phyloP scores from a whole-genome alignment of 2,888 invertebrate genomes.

The Orthosia gracilis region DNA sequence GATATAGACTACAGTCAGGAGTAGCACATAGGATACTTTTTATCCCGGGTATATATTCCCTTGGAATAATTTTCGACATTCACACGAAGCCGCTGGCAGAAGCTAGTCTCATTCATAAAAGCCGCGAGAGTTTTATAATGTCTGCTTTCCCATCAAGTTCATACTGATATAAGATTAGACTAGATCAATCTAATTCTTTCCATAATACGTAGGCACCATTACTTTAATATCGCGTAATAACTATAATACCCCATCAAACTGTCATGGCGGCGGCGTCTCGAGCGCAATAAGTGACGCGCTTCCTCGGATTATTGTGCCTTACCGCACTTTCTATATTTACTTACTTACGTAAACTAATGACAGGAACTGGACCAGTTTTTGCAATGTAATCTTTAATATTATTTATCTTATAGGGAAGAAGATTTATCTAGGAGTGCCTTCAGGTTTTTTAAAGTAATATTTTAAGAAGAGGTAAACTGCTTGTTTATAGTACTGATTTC shows the following conservation, averaged over 20 bases:
- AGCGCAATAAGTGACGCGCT: constrained; percentile 38
- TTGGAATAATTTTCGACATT: too few relatives aligned
- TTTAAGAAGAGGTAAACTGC: too few relatives aligned
- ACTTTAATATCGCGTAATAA: constrained; percentile 21
- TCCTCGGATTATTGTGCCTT: constrained; percentile 44
- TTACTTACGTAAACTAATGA: constrained; percentile 57
- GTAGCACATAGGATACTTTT: too few relatives aligned
- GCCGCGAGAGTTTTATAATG: too few relatives aligned
- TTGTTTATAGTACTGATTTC: too few relatives aligned
- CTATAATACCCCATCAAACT: constrained; percentile 18
- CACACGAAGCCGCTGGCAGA: too few relatives aligned
- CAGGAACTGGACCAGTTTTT: constrained; percentile 48
- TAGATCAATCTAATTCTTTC: neutral
- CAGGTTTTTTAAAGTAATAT: neutral
- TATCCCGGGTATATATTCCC: too few relatives aligned
- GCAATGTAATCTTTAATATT: constrained; percentile 37
- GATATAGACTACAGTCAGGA: too few relatives aligned
- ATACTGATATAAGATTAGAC: too few relatives aligned
- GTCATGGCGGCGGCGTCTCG: constrained; percentile 38
- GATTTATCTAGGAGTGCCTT: neutral
- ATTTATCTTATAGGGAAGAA: constrained; percentile 20
- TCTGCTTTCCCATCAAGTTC: too few relatives aligned
- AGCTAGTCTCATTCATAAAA: too few relatives aligned
- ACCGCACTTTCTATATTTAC: constrained; percentile 58
- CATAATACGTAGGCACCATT: constrained; percentile 3